Evolutionary conservation across 1,140 invertebrate genomes (phyloP), one percentile per base, ranked within the genome.

Genomic region (Lanistes nyassanus): DNA sequence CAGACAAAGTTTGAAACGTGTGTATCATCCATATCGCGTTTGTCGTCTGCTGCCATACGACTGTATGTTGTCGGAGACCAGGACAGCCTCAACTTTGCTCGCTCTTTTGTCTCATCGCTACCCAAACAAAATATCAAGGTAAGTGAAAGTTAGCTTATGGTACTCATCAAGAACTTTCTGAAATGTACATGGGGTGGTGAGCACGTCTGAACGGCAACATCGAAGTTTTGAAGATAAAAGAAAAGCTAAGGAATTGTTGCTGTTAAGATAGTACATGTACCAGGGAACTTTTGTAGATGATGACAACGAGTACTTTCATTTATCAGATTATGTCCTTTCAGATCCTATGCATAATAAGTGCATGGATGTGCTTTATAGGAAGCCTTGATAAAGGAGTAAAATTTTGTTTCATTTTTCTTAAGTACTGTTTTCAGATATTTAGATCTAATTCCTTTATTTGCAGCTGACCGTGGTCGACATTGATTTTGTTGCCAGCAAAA

Each of bases 31-130:
- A 85, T 94, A 53, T 83, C 93, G 2, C 89, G 81, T 62, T 79
- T 89, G 55, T 82, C 90, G 3, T 84, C 90, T 29, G 90, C 92
- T 6, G 89, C 91, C 58, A 81, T 95, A 56, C 89, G 91, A 55
- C 89, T 95, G 34, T 92, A 94, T 83, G 90, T 95, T 3, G 92
- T 95, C 67, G 92, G 91, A 1, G 94, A 95, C 84, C 84, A 89
- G 4, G 88, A 90, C 9, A 94, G 94, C 85, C 90, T 91, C 82
- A 68, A 83, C 5, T 91, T 94, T 65, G 93, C 93, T n/a, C 84
- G 91, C 60, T 86, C 90, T 31, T 90, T 94, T 26, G 55, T 72
- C 34, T 16, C 26, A 58, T 7, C 31, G n/a, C 19, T 60, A n/a
- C 80, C 92, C 58, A 87, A 84, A 78, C 87, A 87, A 73, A 90